phyloP scores from a whole-genome alignment of 53 echinoderm and acorn worm species.

The Paracentrotus lividus region DNA sequence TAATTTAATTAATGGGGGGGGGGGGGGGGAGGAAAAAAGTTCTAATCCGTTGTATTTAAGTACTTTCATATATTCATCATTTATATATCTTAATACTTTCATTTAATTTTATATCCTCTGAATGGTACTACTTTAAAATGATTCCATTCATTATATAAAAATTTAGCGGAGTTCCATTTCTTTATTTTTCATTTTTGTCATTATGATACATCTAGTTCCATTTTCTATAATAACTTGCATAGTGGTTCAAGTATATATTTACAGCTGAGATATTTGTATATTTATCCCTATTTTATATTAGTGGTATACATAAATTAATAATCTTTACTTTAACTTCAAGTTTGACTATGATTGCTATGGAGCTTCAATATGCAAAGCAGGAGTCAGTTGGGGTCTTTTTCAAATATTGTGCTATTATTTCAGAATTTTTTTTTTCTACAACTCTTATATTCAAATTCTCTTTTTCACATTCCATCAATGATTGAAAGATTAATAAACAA shows the following conservation, averaged over 20 bases:
- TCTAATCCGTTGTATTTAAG: too few relatives aligned
- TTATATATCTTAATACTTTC: background rate
- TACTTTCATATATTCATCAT: background rate
- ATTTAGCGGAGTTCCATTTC: too few relatives aligned
- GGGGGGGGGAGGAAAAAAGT: background rate
- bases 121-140: background rate
- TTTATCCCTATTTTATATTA: background rate
- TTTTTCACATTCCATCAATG: background rate
- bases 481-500: background rate
- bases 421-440: background rate
- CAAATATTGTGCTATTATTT: background rate
- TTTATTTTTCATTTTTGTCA: background rate
- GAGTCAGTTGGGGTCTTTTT: background rate
- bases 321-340: background rate
- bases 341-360: conserved; percentile 3
- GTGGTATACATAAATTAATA: too few relatives aligned
- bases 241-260: background rate
- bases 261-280: background rate
- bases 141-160: background rate
- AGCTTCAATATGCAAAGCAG: background rate
- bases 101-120: background rate
- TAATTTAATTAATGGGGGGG: too few relatives aligned
- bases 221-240: background rate
- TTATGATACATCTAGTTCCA: background rate
- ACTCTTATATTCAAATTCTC: background rate